phyloP scores from a whole-genome alignment of 2,113 vertebrate genomes.

The Poicephalus meyeri region DNA sequence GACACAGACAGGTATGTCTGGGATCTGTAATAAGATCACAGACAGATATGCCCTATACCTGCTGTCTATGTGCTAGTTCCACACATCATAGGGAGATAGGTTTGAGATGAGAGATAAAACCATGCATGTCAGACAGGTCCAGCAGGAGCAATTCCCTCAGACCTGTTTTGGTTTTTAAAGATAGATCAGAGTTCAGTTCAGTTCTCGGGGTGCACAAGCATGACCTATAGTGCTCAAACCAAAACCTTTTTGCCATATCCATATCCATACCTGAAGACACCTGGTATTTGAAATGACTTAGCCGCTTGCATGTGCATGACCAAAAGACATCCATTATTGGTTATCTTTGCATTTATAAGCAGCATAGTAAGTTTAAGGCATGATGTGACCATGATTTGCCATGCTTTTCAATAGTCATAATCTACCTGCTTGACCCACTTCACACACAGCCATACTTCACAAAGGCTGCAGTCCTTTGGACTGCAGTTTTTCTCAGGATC shows the following conservation, averaged over 20 bases:
- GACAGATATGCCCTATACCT: neutral
- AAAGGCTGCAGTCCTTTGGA: neutral
- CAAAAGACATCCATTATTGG: neutral
- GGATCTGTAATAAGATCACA: neutral
- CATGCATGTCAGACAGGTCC: neutral
- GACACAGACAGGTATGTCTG: neutral
- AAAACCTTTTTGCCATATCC: neutral
- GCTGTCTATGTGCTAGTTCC: neutral
- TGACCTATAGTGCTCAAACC: neutral
- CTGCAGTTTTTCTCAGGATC: neutral
- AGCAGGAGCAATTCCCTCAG: neutral
- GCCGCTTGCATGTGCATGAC: neutral
- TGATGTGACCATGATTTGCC: neutral
- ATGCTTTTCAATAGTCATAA: neutral
- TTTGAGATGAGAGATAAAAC: neutral
- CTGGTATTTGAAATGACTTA: neutral
- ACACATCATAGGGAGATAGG: neutral
- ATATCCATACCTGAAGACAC: accelerated
- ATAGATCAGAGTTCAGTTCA: neutral
- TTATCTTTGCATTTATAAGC: neutral
- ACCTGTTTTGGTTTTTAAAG: neutral
- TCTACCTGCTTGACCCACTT: neutral
- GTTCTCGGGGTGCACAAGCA: neutral
- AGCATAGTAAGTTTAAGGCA: neutral
- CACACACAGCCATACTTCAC: neutral